These are phyloP conservation scores for Pseudomyrmex concolor DNA, from an alignment of 1,140 invertebrate genomes.

Conservation along the genomic window DNA sequence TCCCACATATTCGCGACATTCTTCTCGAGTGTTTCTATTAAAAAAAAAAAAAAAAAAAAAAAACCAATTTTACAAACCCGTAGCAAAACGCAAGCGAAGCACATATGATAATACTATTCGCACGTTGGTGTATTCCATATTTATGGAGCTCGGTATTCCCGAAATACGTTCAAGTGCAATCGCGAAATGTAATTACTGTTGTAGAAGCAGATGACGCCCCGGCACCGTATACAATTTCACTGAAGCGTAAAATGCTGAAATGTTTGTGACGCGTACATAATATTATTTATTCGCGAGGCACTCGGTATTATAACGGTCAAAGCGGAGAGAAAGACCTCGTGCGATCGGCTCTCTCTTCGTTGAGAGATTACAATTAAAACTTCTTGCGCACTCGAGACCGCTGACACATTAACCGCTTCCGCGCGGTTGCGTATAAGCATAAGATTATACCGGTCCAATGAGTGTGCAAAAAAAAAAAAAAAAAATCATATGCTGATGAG, in stretches of 20 bases:
- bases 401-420: conserved; percentile 23
- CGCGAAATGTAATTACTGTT: conserved; percentile 58
- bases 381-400: conserved; percentile 53
- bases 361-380: conserved; percentile 55
- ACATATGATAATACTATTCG: conserved; percentile 24
- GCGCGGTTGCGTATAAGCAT: conserved; percentile 14
- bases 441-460: conserved; percentile 32
- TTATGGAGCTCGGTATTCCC: conserved; percentile 27
- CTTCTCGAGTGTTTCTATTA: not conserved
- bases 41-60: not conserved
- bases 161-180: conserved; percentile 56
- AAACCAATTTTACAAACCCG: conserved; percentile 22
- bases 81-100: not conserved
- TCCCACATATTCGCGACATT: not conserved
- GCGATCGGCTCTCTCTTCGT: not conserved
- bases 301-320: conserved; percentile 31
- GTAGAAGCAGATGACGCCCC: conserved; percentile 49
- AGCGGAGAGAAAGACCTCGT: not conserved
- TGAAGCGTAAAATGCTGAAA: conserved; percentile 54
- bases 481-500: conserved; percentile 4
- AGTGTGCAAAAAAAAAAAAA: not conserved
- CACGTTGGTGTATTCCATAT: conserved; percentile 18
- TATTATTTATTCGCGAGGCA: conserved; percentile 64
- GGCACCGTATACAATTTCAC: conserved; percentile 54
- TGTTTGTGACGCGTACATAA: conserved; percentile 55